These are phyloP conservation scores for Parus major DNA, from an alignment of 2,113 vertebrate species.

Conservation along the genomic window DNA sequence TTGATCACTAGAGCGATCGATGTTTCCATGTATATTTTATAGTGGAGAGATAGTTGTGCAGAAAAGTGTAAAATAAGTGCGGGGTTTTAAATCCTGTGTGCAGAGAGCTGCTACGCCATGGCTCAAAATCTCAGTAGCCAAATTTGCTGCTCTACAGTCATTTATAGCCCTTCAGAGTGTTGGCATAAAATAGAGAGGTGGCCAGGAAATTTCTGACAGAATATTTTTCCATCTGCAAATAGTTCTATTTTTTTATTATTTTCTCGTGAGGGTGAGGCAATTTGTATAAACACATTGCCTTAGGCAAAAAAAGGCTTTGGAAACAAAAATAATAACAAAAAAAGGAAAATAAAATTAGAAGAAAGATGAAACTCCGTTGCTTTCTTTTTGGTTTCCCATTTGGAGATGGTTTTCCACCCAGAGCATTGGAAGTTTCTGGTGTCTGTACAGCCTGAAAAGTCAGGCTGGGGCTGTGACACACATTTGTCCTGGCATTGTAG, in stretches of 20 bases:
- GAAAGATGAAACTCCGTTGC: neutral
- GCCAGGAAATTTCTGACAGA: slow-evolving; percentile 33
- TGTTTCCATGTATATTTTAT: slow-evolving; percentile 37
- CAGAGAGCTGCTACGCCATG: neutral
- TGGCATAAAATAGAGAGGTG: slow-evolving; percentile 34
- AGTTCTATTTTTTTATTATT: neutral
- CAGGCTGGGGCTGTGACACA: neutral
- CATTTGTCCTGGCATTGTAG: neutral
- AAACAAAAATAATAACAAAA: neutral
- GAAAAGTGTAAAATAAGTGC: neutral
- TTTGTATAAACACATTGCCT: neutral
- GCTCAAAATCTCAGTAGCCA: neutral
- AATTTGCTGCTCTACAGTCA: neutral
- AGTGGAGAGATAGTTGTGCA: neutral
- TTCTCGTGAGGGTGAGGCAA: neutral
- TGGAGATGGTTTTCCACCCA: neutral
- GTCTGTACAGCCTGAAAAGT: neutral
- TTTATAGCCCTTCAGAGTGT: neutral
- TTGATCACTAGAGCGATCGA: neutral
- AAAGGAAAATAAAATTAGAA: neutral
- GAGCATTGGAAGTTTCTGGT: neutral
- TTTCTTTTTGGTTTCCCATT: neutral
- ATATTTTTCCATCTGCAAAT: slow-evolving; percentile 25
- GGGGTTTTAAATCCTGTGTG: neutral
- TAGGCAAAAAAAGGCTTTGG: neutral